These are phyloP conservation scores for Carollia perspicillata DNA, from an alignment of 2,113 vertebrate species.

Conservation along the genomic window DNA sequence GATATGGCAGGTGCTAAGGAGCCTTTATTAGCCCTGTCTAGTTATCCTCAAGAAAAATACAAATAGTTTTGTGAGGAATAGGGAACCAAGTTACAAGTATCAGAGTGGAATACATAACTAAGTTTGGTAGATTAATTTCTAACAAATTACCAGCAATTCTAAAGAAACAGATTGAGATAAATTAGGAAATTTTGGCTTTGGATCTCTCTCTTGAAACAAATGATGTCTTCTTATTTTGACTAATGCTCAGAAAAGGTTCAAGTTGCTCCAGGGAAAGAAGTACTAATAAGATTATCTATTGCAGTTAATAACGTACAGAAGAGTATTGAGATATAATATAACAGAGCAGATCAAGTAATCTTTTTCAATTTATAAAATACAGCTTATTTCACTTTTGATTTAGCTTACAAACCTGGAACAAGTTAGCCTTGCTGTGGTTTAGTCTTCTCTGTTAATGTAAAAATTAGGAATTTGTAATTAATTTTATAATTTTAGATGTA, in stretches of 20 bases:
- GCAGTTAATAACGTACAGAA: neutral
- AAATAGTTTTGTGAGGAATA: neutral
- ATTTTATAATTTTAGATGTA: conserved; percentile 14
- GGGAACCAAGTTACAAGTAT: neutral
- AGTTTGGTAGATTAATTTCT: neutral
- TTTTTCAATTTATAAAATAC: neutral
- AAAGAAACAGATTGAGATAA: neutral
- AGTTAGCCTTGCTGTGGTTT: neutral
- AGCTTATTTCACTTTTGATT: conserved; percentile 39
- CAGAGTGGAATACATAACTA: neutral
- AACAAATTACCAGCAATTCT: neutral
- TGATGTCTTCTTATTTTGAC: neutral
- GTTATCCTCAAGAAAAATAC: neutral
- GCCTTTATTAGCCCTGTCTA: neutral
- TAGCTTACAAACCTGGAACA: neutral
- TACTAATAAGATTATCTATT: neutral
- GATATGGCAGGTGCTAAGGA: neutral
- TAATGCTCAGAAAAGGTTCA: neutral
- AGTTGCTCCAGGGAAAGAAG: neutral
- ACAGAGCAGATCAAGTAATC: neutral
- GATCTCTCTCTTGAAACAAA: neutral
- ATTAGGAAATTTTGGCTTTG: neutral
- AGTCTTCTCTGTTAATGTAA: neutral
- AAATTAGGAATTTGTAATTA: conserved; percentile 28
- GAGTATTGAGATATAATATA: neutral